Evolutionary conservation across 2,797 vertebrate genomes (phyloP).

Genomic region (Chaenodraco wilsoni): DNA sequence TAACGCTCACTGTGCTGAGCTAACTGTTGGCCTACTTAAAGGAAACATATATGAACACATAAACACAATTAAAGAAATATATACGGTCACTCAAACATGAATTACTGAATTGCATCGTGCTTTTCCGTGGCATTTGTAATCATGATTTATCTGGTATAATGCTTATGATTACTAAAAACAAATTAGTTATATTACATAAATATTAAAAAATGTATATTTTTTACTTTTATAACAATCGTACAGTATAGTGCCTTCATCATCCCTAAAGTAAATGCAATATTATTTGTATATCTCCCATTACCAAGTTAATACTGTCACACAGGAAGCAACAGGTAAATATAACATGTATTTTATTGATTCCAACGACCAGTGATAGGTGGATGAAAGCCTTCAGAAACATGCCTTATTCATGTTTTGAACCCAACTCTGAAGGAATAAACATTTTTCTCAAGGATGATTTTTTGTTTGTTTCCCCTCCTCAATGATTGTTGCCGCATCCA

Average conservation of each 20-base stretch:
- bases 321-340: slow-evolving; percentile 64
- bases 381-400: slow-evolving; percentile 80
- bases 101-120: neutral
- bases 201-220: neutral
- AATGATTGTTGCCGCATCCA: slow-evolving; percentile 85
- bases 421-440: slow-evolving; percentile 71
- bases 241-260: too few relatives aligned
- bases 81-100: neutral
- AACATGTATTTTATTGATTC: slow-evolving; percentile 88
- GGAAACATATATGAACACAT: too few relatives aligned
- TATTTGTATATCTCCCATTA: neutral
- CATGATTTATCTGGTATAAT: neutral
- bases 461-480: slow-evolving; percentile 36
- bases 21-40: neutral
- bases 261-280: neutral
- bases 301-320: neutral
- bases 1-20: neutral
- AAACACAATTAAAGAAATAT: neutral
- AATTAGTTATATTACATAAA: neutral
- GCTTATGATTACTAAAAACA: too few relatives aligned
- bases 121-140: neutral
- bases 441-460: slow-evolving; percentile 57
- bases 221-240: neutral
- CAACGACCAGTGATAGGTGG: slow-evolving; percentile 83
- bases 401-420: slow-evolving; percentile 65